phyloP scores from a whole-genome alignment of 2,113 vertebrate genomes.

The Xyliphius kryptos region DNA sequence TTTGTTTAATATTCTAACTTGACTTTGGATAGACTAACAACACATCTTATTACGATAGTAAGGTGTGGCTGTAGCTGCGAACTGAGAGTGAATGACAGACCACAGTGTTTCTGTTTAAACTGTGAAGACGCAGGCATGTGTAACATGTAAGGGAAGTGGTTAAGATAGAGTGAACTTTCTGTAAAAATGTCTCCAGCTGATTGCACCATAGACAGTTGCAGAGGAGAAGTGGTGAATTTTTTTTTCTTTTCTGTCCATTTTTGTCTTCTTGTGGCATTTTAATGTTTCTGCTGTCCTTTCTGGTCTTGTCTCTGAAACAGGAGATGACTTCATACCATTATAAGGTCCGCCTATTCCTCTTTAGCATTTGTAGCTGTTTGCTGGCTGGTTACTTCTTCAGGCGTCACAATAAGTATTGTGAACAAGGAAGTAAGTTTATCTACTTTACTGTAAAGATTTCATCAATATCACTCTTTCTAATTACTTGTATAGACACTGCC shows the following conservation, averaged over 20 bases:
- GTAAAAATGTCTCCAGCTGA: conserved; percentile 14
- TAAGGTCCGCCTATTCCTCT: conserved; percentile 80
- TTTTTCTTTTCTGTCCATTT: conserved; percentile 12
- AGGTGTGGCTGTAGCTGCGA: conserved; percentile 18
- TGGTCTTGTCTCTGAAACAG: conserved; percentile 51
- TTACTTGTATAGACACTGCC: too few species aligned
- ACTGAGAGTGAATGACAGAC: conserved; percentile 17
- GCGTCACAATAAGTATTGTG: conserved; percentile 86
- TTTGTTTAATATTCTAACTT: not conserved
- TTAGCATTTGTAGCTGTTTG: conserved; percentile 69
- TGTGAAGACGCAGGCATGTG: conserved; percentile 18
- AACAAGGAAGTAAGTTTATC: conserved; percentile 80
- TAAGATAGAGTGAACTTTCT: conserved; percentile 19
- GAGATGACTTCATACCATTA: conserved; percentile 78
- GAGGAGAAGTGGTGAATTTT: conserved; percentile 20
- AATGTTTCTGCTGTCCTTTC: too few species aligned
- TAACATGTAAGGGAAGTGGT: conserved; percentile 37
- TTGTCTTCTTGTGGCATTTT: too few species aligned
- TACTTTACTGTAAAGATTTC: too few species aligned
- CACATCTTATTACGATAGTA: not conserved
- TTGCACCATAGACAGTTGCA: conserved; percentile 35
- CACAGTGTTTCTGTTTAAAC: conserved; percentile 13
- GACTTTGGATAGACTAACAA: not conserved
- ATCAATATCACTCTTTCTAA: too few species aligned
- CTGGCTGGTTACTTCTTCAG: conserved; percentile 72